phyloP scores from a whole-genome alignment of 2,797 vertebrate species.

The Gila robusta region DNA sequence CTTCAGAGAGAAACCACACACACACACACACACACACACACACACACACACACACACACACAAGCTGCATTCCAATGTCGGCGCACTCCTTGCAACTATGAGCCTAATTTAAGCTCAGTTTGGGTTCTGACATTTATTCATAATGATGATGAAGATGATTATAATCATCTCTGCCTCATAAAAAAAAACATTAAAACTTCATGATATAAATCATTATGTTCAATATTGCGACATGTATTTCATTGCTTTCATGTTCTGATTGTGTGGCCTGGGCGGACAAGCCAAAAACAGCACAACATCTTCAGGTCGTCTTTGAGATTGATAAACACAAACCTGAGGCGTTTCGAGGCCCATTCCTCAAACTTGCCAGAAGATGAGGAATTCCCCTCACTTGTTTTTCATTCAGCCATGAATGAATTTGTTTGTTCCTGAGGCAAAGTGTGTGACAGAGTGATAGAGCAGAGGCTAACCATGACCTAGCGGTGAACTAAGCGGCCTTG shows the following conservation, averaged over 20 bases:
- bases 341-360: slow-evolving; percentile 63
- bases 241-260: slow-evolving; percentile 62
- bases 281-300: slow-evolving; percentile 44
- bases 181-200: slow-evolving; percentile 68
- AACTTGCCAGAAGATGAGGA: slow-evolving; percentile 68
- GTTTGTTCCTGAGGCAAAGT: slow-evolving; percentile 65
- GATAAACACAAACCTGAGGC: slow-evolving; percentile 68
- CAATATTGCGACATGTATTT: slow-evolving; percentile 54
- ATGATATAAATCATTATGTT: slow-evolving; percentile 63
- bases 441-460: slow-evolving; percentile 32
- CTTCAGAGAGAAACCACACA: slow-evolving; percentile 59
- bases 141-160: slow-evolving; percentile 58
- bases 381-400: slow-evolving; percentile 68
- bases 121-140: slow-evolving; percentile 47
- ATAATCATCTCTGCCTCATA: slow-evolving; percentile 63
- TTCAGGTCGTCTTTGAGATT: slow-evolving; percentile 66
- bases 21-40: slow-evolving; percentile 4
- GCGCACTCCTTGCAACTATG: slow-evolving; percentile 48
- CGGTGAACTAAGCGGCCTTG: slow-evolving; percentile 1
- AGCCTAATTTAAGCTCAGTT: slow-evolving; percentile 59
- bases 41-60: slow-evolving; percentile 4
- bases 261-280: slow-evolving; percentile 44
- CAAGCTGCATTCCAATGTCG: slow-evolving; percentile 13
- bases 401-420: slow-evolving; percentile 73
- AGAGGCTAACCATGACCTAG: slow-evolving; percentile 10